A percentile compares a stretch with the other conserved stretches of the same genome.
Evolutionary conservation across 2,888 invertebrate genomes (phyloP).

Genomic region (Lithosia quadra): DNA sequence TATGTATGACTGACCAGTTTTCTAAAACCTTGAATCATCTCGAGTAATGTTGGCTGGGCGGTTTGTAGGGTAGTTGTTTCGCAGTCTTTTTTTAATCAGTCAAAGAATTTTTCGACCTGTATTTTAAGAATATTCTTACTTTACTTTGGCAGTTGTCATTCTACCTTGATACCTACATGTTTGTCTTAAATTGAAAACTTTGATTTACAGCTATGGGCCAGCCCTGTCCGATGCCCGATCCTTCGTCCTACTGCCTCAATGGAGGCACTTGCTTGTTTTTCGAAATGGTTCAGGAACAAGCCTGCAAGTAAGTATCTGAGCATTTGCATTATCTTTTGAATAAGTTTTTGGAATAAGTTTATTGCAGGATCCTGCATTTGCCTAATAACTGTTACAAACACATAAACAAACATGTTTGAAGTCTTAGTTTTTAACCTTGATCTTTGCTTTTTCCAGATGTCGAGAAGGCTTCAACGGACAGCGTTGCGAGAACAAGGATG

Average conservation of each 20-base stretch:
- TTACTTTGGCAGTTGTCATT: not conserved
- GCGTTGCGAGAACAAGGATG: constrained; percentile 93
- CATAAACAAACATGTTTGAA: not conserved
- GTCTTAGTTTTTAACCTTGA: not conserved
- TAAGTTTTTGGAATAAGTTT: not conserved
- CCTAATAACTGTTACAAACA: not conserved
- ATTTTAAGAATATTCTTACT: not conserved
- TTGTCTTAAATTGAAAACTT: not conserved
- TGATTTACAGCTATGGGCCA: constrained; percentile 82
- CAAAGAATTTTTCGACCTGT: not conserved
- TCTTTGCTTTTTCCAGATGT: constrained; percentile 86
- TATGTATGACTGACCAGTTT: not conserved
- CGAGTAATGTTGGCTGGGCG: not conserved
- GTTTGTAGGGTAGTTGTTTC: no score
- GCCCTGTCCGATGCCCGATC: constrained; percentile 89
- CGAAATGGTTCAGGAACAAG: constrained; percentile 92
- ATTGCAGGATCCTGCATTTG: not conserved
- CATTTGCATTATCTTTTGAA: not conserved
- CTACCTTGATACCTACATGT: not conserved
- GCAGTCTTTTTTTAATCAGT: no score
- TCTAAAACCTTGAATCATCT: not conserved
- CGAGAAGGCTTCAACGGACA: constrained; percentile 93
- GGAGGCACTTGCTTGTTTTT: constrained; percentile 95
- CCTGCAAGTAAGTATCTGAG: constrained; percentile 93
- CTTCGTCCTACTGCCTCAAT: constrained; percentile 93